These are phyloP conservation scores for Brachyhypopomus gauderio DNA, from an alignment of 2,113 vertebrate genomes.

Conservation along the genomic window DNA sequence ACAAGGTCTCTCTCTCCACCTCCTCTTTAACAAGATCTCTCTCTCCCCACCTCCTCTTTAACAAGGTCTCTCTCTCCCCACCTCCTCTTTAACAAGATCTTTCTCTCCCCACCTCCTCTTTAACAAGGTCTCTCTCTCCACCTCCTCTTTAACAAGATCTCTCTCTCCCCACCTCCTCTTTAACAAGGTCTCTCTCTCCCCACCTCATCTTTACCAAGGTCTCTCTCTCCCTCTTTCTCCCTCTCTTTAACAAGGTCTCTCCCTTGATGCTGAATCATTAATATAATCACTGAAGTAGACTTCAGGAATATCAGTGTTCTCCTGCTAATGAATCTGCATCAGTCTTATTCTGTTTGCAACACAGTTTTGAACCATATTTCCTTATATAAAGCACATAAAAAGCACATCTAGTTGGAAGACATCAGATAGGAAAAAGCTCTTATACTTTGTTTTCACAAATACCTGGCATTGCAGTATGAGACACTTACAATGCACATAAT, in stretches of 20 bases:
- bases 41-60: not conserved
- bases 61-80: constrained; percentile 1
- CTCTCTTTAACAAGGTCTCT: not conserved
- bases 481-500: no score
- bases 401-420: no score
- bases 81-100: not conserved
- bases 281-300: not conserved
- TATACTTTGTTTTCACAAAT: no score
- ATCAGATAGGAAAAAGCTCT: no score
- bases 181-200: not conserved
- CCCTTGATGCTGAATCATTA: constrained; percentile 22
- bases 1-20: not conserved
- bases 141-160: not conserved
- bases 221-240: constrained; percentile 21
- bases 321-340: not conserved
- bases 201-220: no score
- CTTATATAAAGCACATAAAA: not conserved
- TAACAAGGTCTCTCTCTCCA: constrained; percentile 16
- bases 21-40: no score
- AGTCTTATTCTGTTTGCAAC: not conserved
- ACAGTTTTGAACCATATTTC: not conserved
- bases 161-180: not conserved
- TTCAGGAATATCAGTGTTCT: not conserved
- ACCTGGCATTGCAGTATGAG: no score
- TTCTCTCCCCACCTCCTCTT: not conserved